A percentile compares a stretch with the other conserved stretches of the same genome.
Conservation (phyloP, 2,797 vertebrate species). For the Chelon auratus region DNA sequence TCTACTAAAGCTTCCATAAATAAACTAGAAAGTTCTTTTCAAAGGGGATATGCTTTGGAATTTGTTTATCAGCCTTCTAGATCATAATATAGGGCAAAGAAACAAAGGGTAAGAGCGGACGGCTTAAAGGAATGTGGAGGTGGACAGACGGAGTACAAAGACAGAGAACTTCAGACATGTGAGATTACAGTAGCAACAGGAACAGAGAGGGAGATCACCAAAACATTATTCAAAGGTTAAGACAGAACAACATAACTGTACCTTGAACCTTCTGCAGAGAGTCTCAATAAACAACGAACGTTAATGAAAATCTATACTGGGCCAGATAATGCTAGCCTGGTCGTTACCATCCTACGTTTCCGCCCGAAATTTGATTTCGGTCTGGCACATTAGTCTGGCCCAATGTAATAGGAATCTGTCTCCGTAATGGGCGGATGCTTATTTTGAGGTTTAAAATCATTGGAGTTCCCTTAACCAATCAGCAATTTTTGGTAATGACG, state of each 20-base stretch:
- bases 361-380: too few species aligned
- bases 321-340: neutral
- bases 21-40: constrained; percentile 37
- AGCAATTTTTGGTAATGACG: too few species aligned
- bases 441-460: too few species aligned
- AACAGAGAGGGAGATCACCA: neutral
- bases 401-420: too few species aligned
- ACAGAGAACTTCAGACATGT: neutral
- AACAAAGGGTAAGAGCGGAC: constrained; percentile 13
- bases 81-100: constrained; percentile 7
- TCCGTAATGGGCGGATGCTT: too few species aligned
- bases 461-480: too few species aligned
- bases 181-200: constrained; percentile 27
- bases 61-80: constrained; percentile 10
- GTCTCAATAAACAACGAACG: constrained; percentile 17
- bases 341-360: too few species aligned
- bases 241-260: constrained; percentile 40
- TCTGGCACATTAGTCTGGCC: too few species aligned
- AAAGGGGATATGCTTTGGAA: constrained; percentile 20
- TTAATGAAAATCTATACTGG: constrained; percentile 6
- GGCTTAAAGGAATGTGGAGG: constrained; percentile 27
- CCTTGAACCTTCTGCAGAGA: constrained; percentile 24
- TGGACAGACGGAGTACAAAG: constrained; percentile 15
- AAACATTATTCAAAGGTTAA: constrained; percentile 3
- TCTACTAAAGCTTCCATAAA: constrained; percentile 29